Percentiles rank a stretch among this genome's conserved stretches.
These are phyloP conservation scores for Chymomyza costata DNA, from an alignment of 1,140 invertebrate genomes.

Conservation along the genomic window DNA sequence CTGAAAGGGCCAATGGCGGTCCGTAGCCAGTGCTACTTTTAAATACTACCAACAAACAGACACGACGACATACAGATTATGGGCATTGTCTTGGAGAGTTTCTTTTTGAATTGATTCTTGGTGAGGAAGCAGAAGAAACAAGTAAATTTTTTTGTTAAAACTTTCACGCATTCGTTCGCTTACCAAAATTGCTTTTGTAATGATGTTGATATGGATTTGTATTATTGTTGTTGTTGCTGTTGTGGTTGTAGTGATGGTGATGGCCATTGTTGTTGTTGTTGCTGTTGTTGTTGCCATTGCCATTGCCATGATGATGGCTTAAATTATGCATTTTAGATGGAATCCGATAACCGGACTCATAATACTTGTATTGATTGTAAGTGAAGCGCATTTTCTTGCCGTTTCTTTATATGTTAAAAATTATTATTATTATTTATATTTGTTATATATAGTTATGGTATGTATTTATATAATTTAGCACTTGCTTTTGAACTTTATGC, in stretches of 20 bases:
- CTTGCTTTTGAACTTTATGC: too few relatives aligned
- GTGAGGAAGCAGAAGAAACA: too few relatives aligned
- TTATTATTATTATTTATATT: slow-evolving; percentile 15
- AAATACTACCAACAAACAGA: too few relatives aligned
- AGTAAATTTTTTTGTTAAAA: too few relatives aligned
- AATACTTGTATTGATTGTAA: slow-evolving; percentile 74
- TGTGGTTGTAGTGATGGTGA: slow-evolving; percentile 27
- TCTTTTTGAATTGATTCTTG: too few relatives aligned
- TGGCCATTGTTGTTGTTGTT: slow-evolving; percentile 13
- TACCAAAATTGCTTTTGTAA: slow-evolving; percentile 72
- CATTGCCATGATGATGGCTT: slow-evolving; percentile 36
- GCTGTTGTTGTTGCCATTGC: slow-evolving; percentile 17
- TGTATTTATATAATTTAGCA: too few relatives aligned
- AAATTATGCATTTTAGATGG: slow-evolving; percentile 71
- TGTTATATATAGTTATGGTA: slow-evolving; percentile 7
- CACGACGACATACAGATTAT: too few relatives aligned
- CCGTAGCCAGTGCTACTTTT: too few relatives aligned
- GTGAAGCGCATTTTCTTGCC: slow-evolving; percentile 68
- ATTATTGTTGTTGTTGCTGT: slow-evolving; percentile 31
- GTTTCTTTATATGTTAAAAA: slow-evolving; percentile 5
- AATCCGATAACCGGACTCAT: slow-evolving; percentile 72
- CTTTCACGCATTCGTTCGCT: slow-evolving; percentile 24
- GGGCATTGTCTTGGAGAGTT: too few relatives aligned
- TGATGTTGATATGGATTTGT: slow-evolving; percentile 62
- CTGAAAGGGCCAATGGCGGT: too few relatives aligned